Conservation (phyloP, 2,888 invertebrate genomes). For the Athalia rosae region DNA sequence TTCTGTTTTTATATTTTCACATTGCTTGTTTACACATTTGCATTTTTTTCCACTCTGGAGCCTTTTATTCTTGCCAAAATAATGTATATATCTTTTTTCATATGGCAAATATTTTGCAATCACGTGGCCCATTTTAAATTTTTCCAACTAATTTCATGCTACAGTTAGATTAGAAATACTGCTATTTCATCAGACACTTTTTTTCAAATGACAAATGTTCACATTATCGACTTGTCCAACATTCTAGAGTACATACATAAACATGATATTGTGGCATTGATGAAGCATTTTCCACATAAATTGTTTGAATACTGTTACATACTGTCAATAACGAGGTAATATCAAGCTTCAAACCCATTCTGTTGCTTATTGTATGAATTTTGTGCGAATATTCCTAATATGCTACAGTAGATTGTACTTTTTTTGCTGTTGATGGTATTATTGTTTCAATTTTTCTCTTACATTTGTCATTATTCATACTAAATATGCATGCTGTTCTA, state of each 20-base stretch:
- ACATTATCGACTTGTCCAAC: not conserved
- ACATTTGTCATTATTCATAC: slow-evolving; percentile 7
- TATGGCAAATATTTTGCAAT: not conserved
- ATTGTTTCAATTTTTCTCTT: slow-evolving; percentile 5
- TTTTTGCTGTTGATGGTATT: slow-evolving; percentile 9
- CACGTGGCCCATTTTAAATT: not conserved
- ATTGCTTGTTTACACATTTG: slow-evolving; percentile 27
- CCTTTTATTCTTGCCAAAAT: not conserved
- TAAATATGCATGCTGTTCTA: slow-evolving; percentile 33
- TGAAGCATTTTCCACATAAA: not conserved
- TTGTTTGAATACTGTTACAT: not conserved
- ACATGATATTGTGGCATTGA: not conserved
- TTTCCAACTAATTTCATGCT: not conserved
- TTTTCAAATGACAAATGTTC: not conserved
- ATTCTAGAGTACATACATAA: not conserved
- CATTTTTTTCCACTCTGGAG: slow-evolving; percentile 2
- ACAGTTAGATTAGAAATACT: not conserved
- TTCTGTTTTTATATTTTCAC: slow-evolving; percentile 49
- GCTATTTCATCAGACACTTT: not conserved
- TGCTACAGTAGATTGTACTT: slow-evolving; percentile 1
- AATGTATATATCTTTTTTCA: not conserved
- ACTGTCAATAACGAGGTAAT: not conserved
- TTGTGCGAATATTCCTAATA: slow-evolving; percentile 2
- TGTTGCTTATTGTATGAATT: slow-evolving; percentile 25
- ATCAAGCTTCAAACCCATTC: slow-evolving; percentile 13